Base-by-base conservation (phyloP, 2,113 vertebrate species). In the Bubo scandiacus region DNA sequence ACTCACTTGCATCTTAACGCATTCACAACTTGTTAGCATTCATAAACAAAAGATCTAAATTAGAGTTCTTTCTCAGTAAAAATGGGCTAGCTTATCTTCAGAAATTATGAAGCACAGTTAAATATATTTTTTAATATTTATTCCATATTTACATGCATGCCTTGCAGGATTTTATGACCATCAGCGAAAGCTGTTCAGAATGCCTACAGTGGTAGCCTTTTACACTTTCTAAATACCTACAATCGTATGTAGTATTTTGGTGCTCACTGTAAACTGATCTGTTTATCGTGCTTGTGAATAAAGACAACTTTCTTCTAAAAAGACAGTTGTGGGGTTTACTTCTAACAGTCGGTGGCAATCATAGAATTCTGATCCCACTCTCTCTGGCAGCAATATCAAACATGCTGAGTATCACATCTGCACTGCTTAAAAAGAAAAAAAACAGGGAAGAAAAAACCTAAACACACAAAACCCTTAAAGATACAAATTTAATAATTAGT, bases 1-100 rank as follows among this genome's bases (percentile, higher is more conserved):
- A 83, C 71, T 74, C 57, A 75, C 94, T 97, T 90, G 42, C 18
- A 91, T 92, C 87, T 80, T 92, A 83, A 78, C 68, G 22, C 51
- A 54, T 86, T 95, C 47, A 61, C 14, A 90, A 57, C 74, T 84
- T 82, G 40, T 66, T 84, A 80, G 73, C 66, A 78, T 93, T 85
- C 88, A 45, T 36, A 88, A 89, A 88, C 55, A 89, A 91, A 81
- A 91, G 34, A 88, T n/a, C 52, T 80, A 85, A 58, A 40, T 73
- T 43, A 59, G 22, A 77, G 55, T 36, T 82, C 25, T 87, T 88
- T 49, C 42, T 29, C 32, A 61, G 32, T 25, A 90, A 88, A 90
- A 81, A 59, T 59, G 20, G 36, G n/a, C 21, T 30, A 58, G 25
- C 63, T 94, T 82, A 58, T 63, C 78, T 85, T 81, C 54, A 75